These are phyloP conservation scores for Sciurus niger DNA, from an alignment of 2,113 vertebrate species.

Conservation along the genomic window DNA sequence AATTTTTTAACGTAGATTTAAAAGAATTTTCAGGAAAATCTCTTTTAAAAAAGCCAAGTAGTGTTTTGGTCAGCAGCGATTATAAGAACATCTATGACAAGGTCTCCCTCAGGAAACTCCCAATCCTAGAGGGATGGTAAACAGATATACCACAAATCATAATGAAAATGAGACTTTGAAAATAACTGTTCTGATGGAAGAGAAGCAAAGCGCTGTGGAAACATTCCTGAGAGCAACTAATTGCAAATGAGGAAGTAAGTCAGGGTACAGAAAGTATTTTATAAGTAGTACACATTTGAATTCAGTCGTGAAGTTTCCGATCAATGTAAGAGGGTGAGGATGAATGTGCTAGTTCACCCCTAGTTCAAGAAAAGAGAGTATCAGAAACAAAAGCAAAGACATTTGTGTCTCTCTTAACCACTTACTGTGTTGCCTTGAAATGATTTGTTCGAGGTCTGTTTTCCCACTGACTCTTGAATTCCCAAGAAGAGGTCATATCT, in stretches of 20 bases:
- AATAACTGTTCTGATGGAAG: background rate
- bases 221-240: background rate
- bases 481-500: background rate
- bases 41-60: background rate
- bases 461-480: background rate
- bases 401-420: background rate
- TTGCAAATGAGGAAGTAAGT: background rate
- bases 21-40: no score
- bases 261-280: background rate
- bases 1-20: no score
- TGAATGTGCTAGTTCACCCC: background rate
- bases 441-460: background rate
- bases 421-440: background rate
- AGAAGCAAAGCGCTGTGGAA: background rate
- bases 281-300: background rate
- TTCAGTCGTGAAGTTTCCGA: background rate
- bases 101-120: background rate
- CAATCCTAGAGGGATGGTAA: background rate
- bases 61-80: background rate
- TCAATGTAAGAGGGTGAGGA: background rate
- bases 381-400: background rate
- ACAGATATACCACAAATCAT: background rate
- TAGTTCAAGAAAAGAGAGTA: background rate
- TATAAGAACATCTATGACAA: background rate
- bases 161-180: background rate